Conservation (phyloP, 2,888 invertebrate species). For the Formica aserva region DNA sequence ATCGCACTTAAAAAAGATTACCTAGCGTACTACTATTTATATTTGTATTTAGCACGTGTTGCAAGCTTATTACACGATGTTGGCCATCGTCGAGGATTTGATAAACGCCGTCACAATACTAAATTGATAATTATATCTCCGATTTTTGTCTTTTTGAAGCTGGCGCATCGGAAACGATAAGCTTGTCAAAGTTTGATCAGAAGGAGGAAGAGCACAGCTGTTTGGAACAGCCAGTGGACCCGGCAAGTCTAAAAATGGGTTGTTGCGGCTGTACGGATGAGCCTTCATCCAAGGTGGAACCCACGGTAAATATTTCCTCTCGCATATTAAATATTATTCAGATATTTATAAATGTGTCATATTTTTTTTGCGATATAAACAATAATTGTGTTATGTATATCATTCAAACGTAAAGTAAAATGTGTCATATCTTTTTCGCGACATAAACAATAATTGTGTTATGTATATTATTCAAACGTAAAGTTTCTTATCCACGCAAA, state of each 20-base stretch:
- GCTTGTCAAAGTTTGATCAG: constrained; percentile 51
- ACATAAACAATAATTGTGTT: neutral
- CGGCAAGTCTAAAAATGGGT: constrained; percentile 73
- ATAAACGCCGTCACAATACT: neutral
- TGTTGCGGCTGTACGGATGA: constrained; percentile 82
- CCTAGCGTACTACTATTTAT: neutral
- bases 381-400: neutral
- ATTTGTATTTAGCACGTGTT: neutral
- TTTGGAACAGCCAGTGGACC: constrained; percentile 51
- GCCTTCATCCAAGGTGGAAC: constrained; percentile 79
- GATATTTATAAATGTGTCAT: neutral
- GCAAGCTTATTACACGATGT: neutral
- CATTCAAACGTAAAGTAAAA: neutral
- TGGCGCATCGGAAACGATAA: constrained; percentile 56
- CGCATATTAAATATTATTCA: constrained; percentile 38
- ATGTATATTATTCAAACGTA: neutral
- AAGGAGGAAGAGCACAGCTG: constrained; percentile 49
- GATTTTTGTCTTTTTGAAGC: constrained; percentile 43
- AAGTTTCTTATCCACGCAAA: constrained; percentile 11
- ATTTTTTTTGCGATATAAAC: neutral
- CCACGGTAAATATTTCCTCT: constrained; percentile 74
- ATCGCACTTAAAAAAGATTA: neutral
- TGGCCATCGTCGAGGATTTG: neutral
- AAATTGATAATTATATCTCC: constrained; percentile 10
- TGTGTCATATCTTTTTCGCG: neutral